phyloP scores from a whole-genome alignment of 2,113 vertebrate genomes.

The Piprites chloris region DNA sequence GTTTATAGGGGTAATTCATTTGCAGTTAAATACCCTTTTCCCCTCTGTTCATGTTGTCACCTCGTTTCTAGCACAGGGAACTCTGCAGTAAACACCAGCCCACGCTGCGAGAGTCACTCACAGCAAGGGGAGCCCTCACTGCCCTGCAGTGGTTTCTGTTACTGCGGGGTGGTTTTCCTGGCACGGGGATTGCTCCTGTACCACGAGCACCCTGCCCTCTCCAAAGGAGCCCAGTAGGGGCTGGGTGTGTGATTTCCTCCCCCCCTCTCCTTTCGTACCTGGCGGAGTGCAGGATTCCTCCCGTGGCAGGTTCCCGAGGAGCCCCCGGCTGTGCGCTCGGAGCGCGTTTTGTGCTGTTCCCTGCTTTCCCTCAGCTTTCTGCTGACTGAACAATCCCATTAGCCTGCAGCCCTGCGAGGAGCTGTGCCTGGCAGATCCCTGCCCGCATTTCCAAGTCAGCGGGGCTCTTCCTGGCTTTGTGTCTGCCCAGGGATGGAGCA shows the following conservation, averaged over 20 bases:
- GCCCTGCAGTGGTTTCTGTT: not conserved
- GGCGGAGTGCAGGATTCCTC: not conserved
- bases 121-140: not conserved
- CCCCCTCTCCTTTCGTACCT: not conserved
- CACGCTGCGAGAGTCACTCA: not conserved
- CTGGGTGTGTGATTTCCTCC: not conserved
- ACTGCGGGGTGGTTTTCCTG: not conserved
- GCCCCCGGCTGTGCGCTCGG: accelerated
- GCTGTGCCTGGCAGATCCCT: not conserved
- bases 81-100: not conserved
- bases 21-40: not conserved
- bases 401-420: not conserved
- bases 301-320: accelerated
- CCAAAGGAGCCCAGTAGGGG: not conserved
- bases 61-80: not conserved
- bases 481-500: not conserved
- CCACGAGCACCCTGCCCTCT: accelerated
- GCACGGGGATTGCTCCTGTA: not conserved
- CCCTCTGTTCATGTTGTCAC: not conserved
- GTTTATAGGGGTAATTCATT: not conserved
- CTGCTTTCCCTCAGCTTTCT: not conserved
- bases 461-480: not conserved
- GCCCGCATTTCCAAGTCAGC: not conserved
- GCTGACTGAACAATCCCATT: not conserved
- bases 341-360: not conserved